Evolutionary conservation across 1,140 invertebrate genomes (phyloP).

Genomic region (Teleogryllus occipitalis): DNA sequence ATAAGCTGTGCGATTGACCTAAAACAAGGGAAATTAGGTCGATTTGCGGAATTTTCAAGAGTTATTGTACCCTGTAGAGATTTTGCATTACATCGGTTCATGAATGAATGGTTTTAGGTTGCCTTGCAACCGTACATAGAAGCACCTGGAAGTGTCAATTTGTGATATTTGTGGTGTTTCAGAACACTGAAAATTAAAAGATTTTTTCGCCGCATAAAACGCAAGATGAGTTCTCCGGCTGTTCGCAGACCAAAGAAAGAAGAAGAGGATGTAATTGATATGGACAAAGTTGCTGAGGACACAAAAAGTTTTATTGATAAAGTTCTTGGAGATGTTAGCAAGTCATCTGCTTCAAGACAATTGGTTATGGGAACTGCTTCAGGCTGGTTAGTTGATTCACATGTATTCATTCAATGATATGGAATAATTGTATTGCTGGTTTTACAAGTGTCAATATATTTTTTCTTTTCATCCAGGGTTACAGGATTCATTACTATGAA

Average conservation of each 20-base stretch:
- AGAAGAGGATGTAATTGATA: constrained; percentile 35
- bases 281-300: constrained; percentile 52
- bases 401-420: not conserved
- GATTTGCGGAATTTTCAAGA: too few relatives aligned
- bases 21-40: too few relatives aligned
- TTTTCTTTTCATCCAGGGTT: constrained; percentile 48
- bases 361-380: constrained; percentile 73
- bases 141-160: too few relatives aligned
- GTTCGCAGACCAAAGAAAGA: constrained; percentile 27
- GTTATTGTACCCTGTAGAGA: too few relatives aligned
- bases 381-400: constrained; percentile 65
- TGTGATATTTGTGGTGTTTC: too few relatives aligned
- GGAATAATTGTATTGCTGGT: not conserved
- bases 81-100: too few relatives aligned
- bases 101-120: too few relatives aligned
- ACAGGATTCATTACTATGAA: constrained; percentile 86
- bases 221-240: not conserved
- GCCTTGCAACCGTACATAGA: too few relatives aligned
- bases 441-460: not conserved
- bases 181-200: too few relatives aligned
- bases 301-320: constrained; percentile 60
- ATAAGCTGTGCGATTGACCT: too few relatives aligned
- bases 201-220: too few relatives aligned
- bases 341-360: constrained; percentile 78
- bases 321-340: constrained; percentile 67